phyloP scores from a whole-genome alignment of 2,888 invertebrate species.

The Danaus chrysippus region DNA sequence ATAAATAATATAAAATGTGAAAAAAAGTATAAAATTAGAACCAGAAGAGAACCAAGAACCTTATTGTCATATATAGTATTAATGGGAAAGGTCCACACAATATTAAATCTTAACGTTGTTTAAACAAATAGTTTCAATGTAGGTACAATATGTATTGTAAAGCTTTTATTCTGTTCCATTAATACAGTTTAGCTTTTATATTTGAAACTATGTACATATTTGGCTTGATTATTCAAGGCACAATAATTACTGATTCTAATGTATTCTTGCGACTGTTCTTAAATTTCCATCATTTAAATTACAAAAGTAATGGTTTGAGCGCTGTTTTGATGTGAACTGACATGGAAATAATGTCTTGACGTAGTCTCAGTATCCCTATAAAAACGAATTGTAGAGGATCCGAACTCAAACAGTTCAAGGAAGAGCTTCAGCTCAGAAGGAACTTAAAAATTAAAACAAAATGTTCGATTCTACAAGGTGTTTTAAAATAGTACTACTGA shows the following conservation, averaged over 20 bases:
- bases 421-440: constrained; percentile 41
- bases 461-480: constrained; percentile 34
- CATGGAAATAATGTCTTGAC: constrained; percentile 62
- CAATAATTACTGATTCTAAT: constrained; percentile 3
- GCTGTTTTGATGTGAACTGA: constrained; percentile 57
- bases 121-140: too few species aligned
- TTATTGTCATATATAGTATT: too few species aligned
- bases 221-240: too few species aligned
- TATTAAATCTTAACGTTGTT: too few species aligned
- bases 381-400: constrained; percentile 42
- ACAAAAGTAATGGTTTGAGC: constrained; percentile 60
- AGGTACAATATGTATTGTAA: too few species aligned
- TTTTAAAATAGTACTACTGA: constrained; percentile 37
- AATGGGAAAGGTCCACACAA: too few species aligned
- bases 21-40: too few species aligned
- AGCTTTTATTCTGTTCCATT: too few species aligned
- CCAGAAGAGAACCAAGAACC: too few species aligned
- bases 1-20: too few species aligned
- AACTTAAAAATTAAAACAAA: constrained; percentile 18
- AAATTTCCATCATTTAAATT: constrained; percentile 35
- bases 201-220: too few species aligned
- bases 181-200: too few species aligned
- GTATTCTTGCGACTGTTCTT: not conserved
- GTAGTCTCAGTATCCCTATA: constrained; percentile 57
- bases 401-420: constrained; percentile 39